Evolutionary conservation across 2,797 vertebrate species (phyloP).

Genomic region (Chloroceryle inda): DNA sequence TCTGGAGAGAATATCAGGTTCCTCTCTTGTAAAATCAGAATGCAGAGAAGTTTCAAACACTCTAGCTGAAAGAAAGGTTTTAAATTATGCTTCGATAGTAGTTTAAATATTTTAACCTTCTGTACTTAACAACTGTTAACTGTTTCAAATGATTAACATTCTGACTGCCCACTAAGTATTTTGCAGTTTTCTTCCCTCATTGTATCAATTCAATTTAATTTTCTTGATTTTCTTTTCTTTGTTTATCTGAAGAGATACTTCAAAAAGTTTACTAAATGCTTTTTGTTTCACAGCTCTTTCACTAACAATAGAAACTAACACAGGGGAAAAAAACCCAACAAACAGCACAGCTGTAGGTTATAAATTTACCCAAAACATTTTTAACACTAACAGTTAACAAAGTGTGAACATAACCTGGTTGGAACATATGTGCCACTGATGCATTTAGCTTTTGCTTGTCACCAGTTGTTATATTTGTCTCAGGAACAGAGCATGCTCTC

Average conservation of each 20-base stretch:
- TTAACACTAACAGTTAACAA: not conserved
- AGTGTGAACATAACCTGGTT: slow-evolving; percentile 66
- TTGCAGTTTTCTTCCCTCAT: not conserved
- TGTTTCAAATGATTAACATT: not conserved
- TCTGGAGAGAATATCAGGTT: slow-evolving; percentile 1
- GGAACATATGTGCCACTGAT: not conserved
- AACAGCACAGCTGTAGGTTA: not conserved
- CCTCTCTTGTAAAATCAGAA: slow-evolving; percentile 29
- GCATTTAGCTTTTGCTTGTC: slow-evolving; percentile 32
- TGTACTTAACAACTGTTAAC: not conserved
- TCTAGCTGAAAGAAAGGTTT: slow-evolving; percentile 63
- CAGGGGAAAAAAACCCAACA: not conserved
- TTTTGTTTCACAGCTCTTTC: slow-evolving; percentile 46
- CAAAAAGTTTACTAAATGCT: slow-evolving; percentile 49
- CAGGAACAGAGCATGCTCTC: slow-evolving; percentile 67
- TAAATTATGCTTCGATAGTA: slow-evolving; percentile 49
- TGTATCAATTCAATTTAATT: not conserved
- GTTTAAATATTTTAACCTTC: not conserved
- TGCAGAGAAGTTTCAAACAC: slow-evolving; percentile 53
- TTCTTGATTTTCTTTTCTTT: not conserved
- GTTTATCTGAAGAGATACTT: slow-evolving; percentile 37
- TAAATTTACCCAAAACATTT: not conserved
- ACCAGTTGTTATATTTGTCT: slow-evolving; percentile 47
- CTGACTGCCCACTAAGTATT: not conserved
- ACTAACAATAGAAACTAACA: slow-evolving; percentile 26